A percentile compares a stretch with the other conserved stretches of the same genome.
phyloP scores from a whole-genome alignment of 1,140 invertebrate species.

The Aphidius ervi region DNA sequence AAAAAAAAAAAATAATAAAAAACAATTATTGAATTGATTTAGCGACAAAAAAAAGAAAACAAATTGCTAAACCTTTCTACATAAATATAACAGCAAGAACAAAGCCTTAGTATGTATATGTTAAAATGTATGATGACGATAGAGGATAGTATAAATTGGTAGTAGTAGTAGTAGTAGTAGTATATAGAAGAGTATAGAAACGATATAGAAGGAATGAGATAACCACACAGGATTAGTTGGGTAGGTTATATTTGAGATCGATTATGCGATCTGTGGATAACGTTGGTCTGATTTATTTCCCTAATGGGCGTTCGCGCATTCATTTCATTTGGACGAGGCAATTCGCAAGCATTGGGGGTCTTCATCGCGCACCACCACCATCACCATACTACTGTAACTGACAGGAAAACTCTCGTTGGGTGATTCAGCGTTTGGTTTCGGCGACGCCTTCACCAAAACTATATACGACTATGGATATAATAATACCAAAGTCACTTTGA shows the following conservation, averaged over 20 bases:
- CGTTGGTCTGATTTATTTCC: constrained; percentile 54
- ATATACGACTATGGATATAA: too few species aligned
- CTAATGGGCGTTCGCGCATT: constrained; percentile 55
- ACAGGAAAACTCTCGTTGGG: constrained; percentile 51
- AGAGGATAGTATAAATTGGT: constrained; percentile 22
- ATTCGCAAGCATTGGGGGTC: constrained; percentile 44
- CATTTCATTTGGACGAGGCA: constrained; percentile 50
- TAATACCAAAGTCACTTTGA: too few species aligned
- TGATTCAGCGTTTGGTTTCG: constrained; percentile 54
- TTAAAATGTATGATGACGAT: not conserved
- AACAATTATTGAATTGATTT: too few species aligned
- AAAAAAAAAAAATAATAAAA: too few species aligned
- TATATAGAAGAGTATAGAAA: not conserved
- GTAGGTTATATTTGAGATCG: constrained; percentile 37
- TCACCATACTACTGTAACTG: constrained; percentile 21
- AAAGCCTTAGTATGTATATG: too few species aligned
- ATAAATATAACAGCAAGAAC: too few species aligned
- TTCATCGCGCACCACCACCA: constrained; percentile 26
- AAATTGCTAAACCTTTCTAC: too few species aligned
- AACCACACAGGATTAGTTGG: constrained; percentile 31
- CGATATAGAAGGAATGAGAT: constrained; percentile 30
- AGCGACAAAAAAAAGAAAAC: too few species aligned
- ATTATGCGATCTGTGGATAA: constrained; percentile 53
- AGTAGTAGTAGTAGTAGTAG: not conserved
- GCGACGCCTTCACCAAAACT: constrained; percentile 49